Evolutionary conservation across 64 coral and sea anemone genomes (phyloP), one percentile per base, ranked within the genome.

Genomic region (Montipora sp.): DNA sequence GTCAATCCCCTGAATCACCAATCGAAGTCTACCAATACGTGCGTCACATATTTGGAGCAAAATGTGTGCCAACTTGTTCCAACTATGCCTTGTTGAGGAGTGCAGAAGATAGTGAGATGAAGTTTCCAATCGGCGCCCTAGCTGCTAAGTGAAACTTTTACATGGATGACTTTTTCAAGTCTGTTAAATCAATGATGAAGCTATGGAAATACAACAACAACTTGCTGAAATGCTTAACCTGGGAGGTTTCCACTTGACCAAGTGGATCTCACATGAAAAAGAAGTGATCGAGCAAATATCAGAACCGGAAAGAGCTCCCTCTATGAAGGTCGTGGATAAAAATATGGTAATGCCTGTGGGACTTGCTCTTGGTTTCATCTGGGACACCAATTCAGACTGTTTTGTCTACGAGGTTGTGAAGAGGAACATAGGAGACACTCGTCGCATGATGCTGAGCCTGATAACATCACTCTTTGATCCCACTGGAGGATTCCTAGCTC

Each of bases 31-130:
- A 76, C 48, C 67, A 88, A 11, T 88, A 76, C 4, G 20, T 60
- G 46, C 86, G 72, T 24, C 86, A 88, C 20, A 59, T 88, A 20
- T 88, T 88, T 88, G 86, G 72, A 75, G 86, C 86, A 0, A 88
- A 88, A 36, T 88, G 70, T 55, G 23, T 72, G 1, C 72, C 86
- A 51, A 77, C 72, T 7, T 88, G 86, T 60, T 73, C 86, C 2
- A 88, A 88, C 51, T 88, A 88, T 60, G 86, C 51, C 13, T 14
- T 88, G 13, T 19, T 73, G 18, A 73, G 72, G 51, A 76, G 48
- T 75, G 86, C 86, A 46, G 70, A 77, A 44, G 86, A 76, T 76
- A 88, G 77, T 77, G 21, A 51, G 14, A 3, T 14, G 51, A 0
- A 88, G 48, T 88, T 75, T 77, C 86, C 71, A 16, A 76, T 7